Evolutionary conservation across 2,888 invertebrate species (phyloP).

Genomic region (Hedya salicella): DNA sequence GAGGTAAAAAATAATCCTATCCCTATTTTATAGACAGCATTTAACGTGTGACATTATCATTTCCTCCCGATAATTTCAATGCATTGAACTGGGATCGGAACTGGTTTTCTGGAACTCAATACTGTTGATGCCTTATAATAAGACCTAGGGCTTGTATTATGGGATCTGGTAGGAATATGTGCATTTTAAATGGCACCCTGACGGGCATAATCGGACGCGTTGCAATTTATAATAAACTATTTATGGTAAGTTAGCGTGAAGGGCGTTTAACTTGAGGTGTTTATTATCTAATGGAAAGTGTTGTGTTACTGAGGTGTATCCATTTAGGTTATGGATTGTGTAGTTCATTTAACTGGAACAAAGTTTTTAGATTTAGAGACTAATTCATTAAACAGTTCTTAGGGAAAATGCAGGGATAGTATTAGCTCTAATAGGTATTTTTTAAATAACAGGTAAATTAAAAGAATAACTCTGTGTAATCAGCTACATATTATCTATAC

Average conservation of each 20-base stretch:
- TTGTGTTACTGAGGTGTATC: too few species aligned
- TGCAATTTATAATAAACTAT: slow-evolving; percentile 2
- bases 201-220: neutral
- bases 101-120: slow-evolving; percentile 49
- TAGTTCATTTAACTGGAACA: too few species aligned
- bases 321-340: too few species aligned
- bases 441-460: too few species aligned
- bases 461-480: too few species aligned
- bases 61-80: slow-evolving; percentile 49
- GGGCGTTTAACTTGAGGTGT: neutral
- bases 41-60: slow-evolving; percentile 37
- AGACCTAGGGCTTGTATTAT: slow-evolving; percentile 47
- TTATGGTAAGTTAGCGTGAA: neutral
- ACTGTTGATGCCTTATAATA: slow-evolving; percentile 48
- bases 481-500: too few species aligned
- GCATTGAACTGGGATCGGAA: slow-evolving; percentile 48
- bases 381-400: too few species aligned
- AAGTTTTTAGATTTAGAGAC: too few species aligned
- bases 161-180: slow-evolving; percentile 46
- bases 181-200: slow-evolving; percentile 16
- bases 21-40: slow-evolving; percentile 34
- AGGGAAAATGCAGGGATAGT: too few species aligned
- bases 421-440: too few species aligned
- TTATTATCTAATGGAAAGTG: neutral
- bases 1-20: slow-evolving; percentile 27